Conservation (phyloP, 2,113 vertebrate genomes). For the Cisticola juncidis region DNA sequence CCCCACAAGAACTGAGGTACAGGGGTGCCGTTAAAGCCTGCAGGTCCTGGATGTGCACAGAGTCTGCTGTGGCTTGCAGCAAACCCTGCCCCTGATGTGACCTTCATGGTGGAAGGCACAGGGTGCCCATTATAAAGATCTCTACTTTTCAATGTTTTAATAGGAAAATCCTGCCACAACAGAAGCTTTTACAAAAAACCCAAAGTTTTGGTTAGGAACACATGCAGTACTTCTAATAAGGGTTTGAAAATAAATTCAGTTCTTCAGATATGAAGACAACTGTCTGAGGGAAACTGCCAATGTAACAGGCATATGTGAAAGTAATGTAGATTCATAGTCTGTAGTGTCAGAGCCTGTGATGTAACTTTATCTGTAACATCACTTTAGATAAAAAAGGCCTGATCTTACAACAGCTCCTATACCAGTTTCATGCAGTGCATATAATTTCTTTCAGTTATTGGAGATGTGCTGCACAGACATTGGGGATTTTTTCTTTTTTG, state of each 20-base stretch:
- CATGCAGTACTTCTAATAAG: background rate
- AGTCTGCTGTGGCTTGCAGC: background rate
- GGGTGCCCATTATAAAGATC: background rate
- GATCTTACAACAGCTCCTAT: background rate
- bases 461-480: background rate
- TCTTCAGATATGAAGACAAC: background rate
- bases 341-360: background rate
- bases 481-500: background rate
- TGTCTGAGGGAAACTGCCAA: background rate
- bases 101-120: background rate
- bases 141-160: background rate
- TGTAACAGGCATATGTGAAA: background rate
- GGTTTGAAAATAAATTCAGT: background rate
- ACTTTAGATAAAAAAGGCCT: background rate
- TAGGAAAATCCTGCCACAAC: background rate
- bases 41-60: background rate
- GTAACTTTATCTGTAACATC: background rate
- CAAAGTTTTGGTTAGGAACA: background rate
- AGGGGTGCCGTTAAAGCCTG: background rate
- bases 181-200: background rate
- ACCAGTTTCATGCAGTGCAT: background rate
- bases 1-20: background rate
- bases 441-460: background rate
- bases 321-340: background rate
- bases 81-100: background rate